Base-by-base conservation (phyloP, 2,888 invertebrate species). In the Patella caerulea region DNA sequence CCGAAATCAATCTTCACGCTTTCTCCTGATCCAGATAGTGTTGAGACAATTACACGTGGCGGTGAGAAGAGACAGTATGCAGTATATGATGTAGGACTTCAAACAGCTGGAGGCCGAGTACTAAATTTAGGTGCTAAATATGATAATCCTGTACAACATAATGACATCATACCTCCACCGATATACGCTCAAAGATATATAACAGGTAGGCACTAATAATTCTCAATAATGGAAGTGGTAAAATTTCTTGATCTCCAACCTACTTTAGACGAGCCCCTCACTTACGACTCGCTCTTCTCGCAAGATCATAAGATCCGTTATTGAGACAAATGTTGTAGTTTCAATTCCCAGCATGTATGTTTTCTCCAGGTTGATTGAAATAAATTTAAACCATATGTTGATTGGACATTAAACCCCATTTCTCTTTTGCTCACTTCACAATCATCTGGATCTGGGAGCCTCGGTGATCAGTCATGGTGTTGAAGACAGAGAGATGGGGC, bases 111-210 rank as follows among this genome's bases (percentile, higher is more conserved):
- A 0, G 75, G 93, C 92, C 83, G 93, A 93, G 81, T 84, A 3
- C 85, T 92, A 34, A 96, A 95, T 87, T 93, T 97, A 82, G 95
- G 94, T 71, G 95, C 94, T 76, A 91, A 94, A 94, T 90, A 95
- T 83, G 88, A 92, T 94, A 94, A 82, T 3, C 82, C 79, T n/a
- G 81, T 89, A 15, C 81, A 84, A 45, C 89, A 90, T 75, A 78
- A 76, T 11, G 77, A 81, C 5, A 71, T 83, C 12, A 74, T 72
- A 3, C 86, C 89, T 72, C 96, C 97, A 0, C 93, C 95, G 9
- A 86, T 96, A 2, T 94, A 94, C 89, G 96, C 96, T 14, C 96
- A 95, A 89, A 94, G 92, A 79, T 92, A 86, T 84, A 87, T 92
- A 17, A 91, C 91, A 85, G 92, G 92, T 92, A 84, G 7, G 7